phyloP scores from a whole-genome alignment of 2,797 vertebrate species.

The Pangasius krempfi region DNA sequence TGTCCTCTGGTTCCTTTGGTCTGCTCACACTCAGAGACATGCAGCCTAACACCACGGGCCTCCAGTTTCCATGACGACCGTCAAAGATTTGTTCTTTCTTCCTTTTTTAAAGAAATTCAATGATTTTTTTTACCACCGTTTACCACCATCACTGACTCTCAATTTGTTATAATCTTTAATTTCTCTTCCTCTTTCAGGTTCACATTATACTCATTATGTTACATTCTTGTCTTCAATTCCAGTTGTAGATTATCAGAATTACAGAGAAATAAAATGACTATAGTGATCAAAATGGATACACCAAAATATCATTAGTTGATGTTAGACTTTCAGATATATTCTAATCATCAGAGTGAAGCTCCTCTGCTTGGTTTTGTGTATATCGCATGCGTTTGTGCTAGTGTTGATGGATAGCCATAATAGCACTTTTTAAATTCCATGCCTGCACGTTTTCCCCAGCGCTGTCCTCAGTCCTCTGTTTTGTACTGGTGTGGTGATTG shows the following conservation, averaged over 20 bases:
- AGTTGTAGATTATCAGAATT: not conserved
- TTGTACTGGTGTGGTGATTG: constrained; percentile 30
- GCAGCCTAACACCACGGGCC: constrained; percentile 48
- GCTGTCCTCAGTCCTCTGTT: constrained; percentile 9
- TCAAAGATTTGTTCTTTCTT: constrained; percentile 47
- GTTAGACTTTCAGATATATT: constrained; percentile 13
- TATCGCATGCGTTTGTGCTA: not conserved
- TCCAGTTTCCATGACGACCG: constrained; percentile 60
- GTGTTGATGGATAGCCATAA: constrained; percentile 21
- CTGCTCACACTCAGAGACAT: constrained; percentile 38
- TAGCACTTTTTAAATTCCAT: constrained; percentile 36
- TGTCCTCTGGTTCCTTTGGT: constrained; percentile 40
- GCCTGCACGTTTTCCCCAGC: constrained; percentile 25
- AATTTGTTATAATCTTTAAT: constrained; percentile 34
- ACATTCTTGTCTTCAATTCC: not conserved
- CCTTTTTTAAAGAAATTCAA: constrained; percentile 30
- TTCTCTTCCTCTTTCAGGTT: constrained; percentile 22
- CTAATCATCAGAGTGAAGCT: not conserved
- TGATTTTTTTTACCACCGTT: constrained; percentile 3
- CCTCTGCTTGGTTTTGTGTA: not conserved
- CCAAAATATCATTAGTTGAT: not conserved
- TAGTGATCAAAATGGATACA: not conserved
- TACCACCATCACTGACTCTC: constrained; percentile 30
- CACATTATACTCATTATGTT: not conserved
- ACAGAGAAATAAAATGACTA: not conserved